phyloP scores from a whole-genome alignment of 2,888 invertebrate genomes.

The Pristionchus arcanus region DNA sequence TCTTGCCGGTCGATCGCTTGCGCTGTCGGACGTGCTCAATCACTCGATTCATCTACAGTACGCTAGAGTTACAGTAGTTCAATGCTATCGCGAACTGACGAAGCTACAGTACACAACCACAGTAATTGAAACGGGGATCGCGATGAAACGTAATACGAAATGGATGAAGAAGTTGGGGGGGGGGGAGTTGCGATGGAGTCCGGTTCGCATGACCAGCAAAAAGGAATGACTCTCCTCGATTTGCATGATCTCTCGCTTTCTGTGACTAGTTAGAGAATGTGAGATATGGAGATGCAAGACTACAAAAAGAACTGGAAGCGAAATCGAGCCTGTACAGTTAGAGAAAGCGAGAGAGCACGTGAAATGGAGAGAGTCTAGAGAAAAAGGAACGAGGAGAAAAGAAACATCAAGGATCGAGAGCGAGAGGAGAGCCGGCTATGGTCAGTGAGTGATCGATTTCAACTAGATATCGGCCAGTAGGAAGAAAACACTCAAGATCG shows the following conservation, averaged over 20 bases:
- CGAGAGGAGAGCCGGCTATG: not conserved
- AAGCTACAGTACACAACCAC: not conserved
- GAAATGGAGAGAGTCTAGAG: not conserved
- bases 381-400: not conserved
- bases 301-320: not conserved
- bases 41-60: conserved; percentile 35
- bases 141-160: not conserved
- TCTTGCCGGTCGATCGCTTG: conserved; percentile 32
- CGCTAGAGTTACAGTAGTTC: not conserved
- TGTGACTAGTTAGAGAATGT: not conserved
- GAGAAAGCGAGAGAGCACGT: not conserved
- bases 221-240: not conserved
- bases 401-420: conserved; percentile 13
- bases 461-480: not conserved
- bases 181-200: not conserved
- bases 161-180: not conserved
- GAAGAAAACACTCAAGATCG: not conserved
- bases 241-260: not conserved
- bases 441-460: not conserved
- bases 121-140: conserved; percentile 6
- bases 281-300: not conserved
- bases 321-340: not conserved
- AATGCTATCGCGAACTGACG: conserved; percentile 9
- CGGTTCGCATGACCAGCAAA: not conserved
- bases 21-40: conserved; percentile 38